Conservation (phyloP, 2,113 vertebrate species). For the Cinclus cinclus region DNA sequence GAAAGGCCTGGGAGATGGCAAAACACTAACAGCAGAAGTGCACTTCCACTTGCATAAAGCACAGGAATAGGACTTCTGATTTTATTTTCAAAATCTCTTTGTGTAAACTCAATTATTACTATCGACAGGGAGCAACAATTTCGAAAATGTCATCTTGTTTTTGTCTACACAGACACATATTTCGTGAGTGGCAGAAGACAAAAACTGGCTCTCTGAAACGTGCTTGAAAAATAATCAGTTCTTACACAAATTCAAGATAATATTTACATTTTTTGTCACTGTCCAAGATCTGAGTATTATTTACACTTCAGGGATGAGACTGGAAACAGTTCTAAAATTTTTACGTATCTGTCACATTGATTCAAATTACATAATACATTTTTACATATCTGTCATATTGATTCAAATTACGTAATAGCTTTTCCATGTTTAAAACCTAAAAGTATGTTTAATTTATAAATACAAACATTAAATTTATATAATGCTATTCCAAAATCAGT, state of each 20-base stretch:
- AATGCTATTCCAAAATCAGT: neutral
- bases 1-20: neutral
- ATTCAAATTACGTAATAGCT: slow-evolving; percentile 30
- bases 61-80: neutral
- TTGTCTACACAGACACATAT: neutral
- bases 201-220: neutral
- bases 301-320: neutral
- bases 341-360: neutral
- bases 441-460: slow-evolving; percentile 23
- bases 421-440: slow-evolving; percentile 17
- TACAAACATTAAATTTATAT: slow-evolving; percentile 11
- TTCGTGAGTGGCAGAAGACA: slow-evolving; percentile 14
- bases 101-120: neutral
- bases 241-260: neutral
- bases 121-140: neutral
- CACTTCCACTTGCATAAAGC: neutral
- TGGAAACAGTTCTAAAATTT: neutral
- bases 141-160: slow-evolving; percentile 9
- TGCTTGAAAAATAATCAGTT: slow-evolving; percentile 27
- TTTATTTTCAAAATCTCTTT: neutral
- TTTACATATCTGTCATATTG: slow-evolving; percentile 1
- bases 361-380: neutral
- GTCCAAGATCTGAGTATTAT: neutral
- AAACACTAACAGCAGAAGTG: neutral
- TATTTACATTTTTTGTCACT: slow-evolving; percentile 18